phyloP scores from a whole-genome alignment of 2,888 invertebrate species.

The Lymantria dispar region DNA sequence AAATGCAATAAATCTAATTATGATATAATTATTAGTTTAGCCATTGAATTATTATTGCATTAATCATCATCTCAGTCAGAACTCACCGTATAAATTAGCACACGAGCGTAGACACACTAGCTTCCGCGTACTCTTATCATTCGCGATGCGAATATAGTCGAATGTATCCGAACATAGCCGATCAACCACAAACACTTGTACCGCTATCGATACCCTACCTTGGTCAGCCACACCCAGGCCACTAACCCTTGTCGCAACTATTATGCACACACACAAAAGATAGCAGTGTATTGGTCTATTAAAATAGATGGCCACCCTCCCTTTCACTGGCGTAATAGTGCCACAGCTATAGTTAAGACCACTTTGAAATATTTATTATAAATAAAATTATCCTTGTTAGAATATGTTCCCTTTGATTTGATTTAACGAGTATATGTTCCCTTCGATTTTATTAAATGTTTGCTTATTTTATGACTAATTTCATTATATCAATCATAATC shows the following conservation, averaged over 20 bases:
- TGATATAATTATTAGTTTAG: too few species aligned
- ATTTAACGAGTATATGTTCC: too few species aligned
- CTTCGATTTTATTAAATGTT: too few species aligned
- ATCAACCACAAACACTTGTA: conserved; percentile 24
- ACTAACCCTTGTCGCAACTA: conserved; percentile 65
- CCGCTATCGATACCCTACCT: conserved; percentile 64
- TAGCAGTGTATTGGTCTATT: conserved; percentile 51
- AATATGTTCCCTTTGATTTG: too few species aligned
- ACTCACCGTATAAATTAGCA: conserved; percentile 15
- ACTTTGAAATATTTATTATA: conserved; percentile 19
- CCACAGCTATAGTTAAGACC: conserved; percentile 55
- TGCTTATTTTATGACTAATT: too few species aligned
- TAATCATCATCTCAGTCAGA: too few species aligned
- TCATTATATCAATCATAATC: too few species aligned
- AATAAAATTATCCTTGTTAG: not conserved
- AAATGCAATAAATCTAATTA: too few species aligned
- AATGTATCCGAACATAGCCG: conserved; percentile 6
- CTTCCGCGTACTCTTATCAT: conserved; percentile 28
- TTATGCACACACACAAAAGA: conserved; percentile 41
- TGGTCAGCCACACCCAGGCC: conserved; percentile 76
- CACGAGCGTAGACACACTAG: conserved; percentile 15
- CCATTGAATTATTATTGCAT: too few species aligned
- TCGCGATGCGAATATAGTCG: conserved; percentile 3
- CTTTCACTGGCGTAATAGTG: conserved; percentile 73
- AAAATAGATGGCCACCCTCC: conserved; percentile 76